These are phyloP conservation scores for Lucinisca nassula DNA, from an alignment of 2,888 invertebrate species.

Conservation along the genomic window DNA sequence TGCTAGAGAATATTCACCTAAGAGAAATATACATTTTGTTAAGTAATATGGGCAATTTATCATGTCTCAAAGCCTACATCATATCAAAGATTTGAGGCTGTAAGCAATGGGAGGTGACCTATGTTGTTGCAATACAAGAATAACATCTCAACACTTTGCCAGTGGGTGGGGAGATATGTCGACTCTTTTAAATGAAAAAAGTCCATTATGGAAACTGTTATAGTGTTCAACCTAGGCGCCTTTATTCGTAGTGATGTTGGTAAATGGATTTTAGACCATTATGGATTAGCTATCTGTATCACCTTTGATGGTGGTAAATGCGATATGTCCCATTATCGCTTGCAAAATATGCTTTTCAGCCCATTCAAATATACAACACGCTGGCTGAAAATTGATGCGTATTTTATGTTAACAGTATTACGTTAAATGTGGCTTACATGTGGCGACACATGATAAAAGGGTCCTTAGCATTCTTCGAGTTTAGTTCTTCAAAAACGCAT, in stretches of 20 bases:
- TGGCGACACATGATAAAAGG: neutral
- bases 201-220: conserved; percentile 58
- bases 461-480: too few species aligned
- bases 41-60: conserved; percentile 65
- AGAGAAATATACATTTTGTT: conserved; percentile 30
- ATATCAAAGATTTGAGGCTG: conserved; percentile 55
- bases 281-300: conserved; percentile 45
- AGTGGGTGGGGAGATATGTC: conserved; percentile 2
- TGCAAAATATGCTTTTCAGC: conserved; percentile 30
- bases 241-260: conserved; percentile 58
- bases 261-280: conserved; percentile 65
- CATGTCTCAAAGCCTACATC: conserved; percentile 53
- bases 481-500: too few species aligned
- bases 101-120: conserved; percentile 55
- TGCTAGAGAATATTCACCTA: conserved; percentile 22
- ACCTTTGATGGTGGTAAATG: conserved; percentile 58
- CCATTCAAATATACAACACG: neutral
- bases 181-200: conserved; percentile 50
- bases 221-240: conserved; percentile 44
- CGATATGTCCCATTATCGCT: conserved; percentile 51
- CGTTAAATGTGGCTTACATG: too few species aligned
- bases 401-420: neutral
- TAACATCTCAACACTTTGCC: neutral
- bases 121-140: neutral
- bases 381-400: neutral